phyloP scores from a whole-genome alignment of 2,888 invertebrate species.

The Agonopterix subpropinquella region DNA sequence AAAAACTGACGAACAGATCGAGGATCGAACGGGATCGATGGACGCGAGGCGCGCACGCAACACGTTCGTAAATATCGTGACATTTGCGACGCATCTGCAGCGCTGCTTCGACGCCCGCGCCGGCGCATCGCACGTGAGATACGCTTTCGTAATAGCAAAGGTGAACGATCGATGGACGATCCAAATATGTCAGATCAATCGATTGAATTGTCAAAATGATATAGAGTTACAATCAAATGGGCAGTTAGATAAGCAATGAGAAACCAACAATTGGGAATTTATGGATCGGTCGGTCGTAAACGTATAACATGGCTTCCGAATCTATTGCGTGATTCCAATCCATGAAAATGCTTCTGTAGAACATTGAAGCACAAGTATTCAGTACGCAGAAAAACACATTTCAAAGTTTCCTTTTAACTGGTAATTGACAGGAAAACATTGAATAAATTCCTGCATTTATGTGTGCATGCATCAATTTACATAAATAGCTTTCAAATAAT shows the following conservation, averaged over 20 bases:
- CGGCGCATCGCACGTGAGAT: constrained; percentile 20
- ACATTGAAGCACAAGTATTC: too few species aligned
- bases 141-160: constrained; percentile 44
- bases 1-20: constrained; percentile 29
- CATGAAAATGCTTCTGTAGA: too few species aligned
- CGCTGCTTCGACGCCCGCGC: constrained; percentile 3
- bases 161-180: constrained; percentile 59
- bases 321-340: too few species aligned
- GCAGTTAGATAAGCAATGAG: too few species aligned
- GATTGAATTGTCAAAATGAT: too few species aligned
- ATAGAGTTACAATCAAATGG: too few species aligned
- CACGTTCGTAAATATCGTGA: constrained; percentile 60
- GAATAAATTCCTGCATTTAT: background rate
- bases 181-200: constrained; percentile 17
- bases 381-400: too few species aligned
- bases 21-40: constrained; percentile 10
- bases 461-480: background rate
- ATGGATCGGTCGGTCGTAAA: too few species aligned
- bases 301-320: too few species aligned
- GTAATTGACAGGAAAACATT: background rate
- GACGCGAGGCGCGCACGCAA: constrained; percentile 15
- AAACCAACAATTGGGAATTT: too few species aligned
- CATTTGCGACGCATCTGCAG: constrained; percentile 30
- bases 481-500: constrained; percentile 4
- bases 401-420: too few species aligned